Conservation (phyloP, 2,797 vertebrate genomes). For the Trematocara caparti region DNA sequence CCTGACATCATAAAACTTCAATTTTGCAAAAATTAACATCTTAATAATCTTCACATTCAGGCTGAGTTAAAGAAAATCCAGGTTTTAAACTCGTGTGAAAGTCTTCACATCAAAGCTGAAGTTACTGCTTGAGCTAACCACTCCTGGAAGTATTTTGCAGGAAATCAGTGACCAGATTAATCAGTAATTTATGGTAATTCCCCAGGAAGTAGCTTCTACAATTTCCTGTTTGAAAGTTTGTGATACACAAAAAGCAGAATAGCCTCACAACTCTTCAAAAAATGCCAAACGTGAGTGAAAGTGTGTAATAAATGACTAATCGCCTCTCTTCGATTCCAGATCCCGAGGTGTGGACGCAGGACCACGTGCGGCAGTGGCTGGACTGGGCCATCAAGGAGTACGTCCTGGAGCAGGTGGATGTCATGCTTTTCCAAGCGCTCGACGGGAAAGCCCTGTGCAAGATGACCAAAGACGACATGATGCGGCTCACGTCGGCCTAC, state of each 20-base stretch:
- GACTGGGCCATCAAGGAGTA: slow-evolving; percentile 89
- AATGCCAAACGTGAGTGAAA: background rate
- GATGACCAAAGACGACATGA: slow-evolving; percentile 84
- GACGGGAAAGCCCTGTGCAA: slow-evolving; percentile 85
- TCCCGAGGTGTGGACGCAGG: slow-evolving; percentile 81
- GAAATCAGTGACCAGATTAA: background rate
- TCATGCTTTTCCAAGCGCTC: slow-evolving; percentile 76
- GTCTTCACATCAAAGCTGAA: background rate
- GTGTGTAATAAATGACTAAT: background rate
- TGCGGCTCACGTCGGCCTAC: slow-evolving; percentile 81
- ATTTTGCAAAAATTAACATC: rapidly evolving
- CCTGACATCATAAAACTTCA: rapidly evolving
- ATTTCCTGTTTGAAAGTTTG: background rate
- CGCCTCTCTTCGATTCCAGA: slow-evolving; percentile 43
- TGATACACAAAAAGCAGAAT: background rate
- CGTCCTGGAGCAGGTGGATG: slow-evolving; percentile 80
- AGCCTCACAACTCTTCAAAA: background rate
- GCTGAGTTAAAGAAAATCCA: background rate
- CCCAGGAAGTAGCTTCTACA: background rate
- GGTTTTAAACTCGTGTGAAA: background rate
- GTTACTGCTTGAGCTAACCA: background rate
- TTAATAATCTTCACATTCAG: background rate
- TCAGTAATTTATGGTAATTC: background rate
- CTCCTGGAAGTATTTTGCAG: background rate
- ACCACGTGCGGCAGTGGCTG: slow-evolving; percentile 82